phyloP scores from a whole-genome alignment of 2,797 vertebrate species.

The Anguilla obscura region DNA sequence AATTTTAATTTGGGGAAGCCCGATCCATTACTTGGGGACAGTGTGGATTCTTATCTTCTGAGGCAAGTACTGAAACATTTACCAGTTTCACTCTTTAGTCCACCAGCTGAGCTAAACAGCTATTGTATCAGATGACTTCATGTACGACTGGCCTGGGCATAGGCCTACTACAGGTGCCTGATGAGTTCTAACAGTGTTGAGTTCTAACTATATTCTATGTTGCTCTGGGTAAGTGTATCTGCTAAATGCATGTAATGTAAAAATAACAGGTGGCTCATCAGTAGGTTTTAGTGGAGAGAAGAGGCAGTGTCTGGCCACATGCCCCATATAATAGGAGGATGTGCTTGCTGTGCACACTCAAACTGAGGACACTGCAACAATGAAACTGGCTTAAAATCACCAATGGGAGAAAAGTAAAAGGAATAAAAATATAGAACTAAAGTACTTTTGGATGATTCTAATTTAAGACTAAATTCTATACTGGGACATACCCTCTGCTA shows the following conservation, averaged over 20 bases:
- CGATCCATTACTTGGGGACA: neutral
- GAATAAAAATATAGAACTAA: too few relatives aligned
- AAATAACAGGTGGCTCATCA: neutral
- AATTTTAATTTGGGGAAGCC: neutral
- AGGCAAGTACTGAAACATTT: neutral
- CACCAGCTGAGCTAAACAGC: neutral
- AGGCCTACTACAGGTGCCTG: neutral
- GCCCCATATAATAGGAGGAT: neutral
- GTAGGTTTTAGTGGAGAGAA: too few relatives aligned
- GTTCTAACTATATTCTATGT: neutral
- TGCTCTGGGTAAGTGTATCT: neutral
- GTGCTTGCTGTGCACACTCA: neutral
- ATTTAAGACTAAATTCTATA: too few relatives aligned
- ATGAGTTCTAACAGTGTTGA: neutral
- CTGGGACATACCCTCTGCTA: too few relatives aligned
- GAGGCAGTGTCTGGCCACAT: neutral
- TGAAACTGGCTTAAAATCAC: too few relatives aligned
- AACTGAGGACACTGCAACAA: neutral
- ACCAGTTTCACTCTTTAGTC: neutral
- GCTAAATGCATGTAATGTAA: neutral
- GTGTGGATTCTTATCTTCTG: neutral
- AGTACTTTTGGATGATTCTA: too few relatives aligned
- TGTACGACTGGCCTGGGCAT: neutral
- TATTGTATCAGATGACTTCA: neutral
- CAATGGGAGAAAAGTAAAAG: too few relatives aligned